Percentiles rank a stretch among this genome's conserved stretches.
Evolutionary conservation across 1,140 invertebrate genomes (phyloP).

Genomic region (Drosophila insularis): DNA sequence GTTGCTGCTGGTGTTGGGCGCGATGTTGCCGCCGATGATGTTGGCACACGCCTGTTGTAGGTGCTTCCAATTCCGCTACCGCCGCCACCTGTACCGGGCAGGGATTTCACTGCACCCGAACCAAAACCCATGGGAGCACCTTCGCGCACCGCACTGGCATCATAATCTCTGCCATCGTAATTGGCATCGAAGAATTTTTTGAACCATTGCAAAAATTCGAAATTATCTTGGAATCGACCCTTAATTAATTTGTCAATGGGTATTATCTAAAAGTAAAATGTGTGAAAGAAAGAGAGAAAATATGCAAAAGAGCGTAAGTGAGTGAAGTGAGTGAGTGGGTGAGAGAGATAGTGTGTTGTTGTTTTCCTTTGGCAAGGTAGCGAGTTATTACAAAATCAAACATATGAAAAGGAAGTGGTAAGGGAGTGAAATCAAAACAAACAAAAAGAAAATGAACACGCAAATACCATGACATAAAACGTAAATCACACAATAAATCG

Average conservation of each 20-base stretch:
- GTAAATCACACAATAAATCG: constrained; percentile 1
- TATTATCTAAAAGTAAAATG: constrained; percentile 89
- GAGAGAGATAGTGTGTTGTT: constrained; percentile 2
- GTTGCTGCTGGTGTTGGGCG: constrained; percentile 83
- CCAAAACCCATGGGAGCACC: constrained; percentile 91
- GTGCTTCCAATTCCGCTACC: constrained; percentile 68
- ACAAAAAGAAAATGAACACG: neutral
- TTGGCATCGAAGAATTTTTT: constrained; percentile 99
- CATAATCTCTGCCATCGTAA: constrained; percentile 96
- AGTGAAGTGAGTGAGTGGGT: constrained; percentile 28
- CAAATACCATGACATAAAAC: neutral
- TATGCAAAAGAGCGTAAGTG: constrained; percentile 54
- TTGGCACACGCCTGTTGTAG: constrained; percentile 57
- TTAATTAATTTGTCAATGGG: constrained; percentile 95
- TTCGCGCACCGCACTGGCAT: constrained; percentile 92
- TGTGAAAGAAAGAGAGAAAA: constrained; percentile 65
- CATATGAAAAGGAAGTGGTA: neutral
- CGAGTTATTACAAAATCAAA: neutral
- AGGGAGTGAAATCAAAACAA: neutral
- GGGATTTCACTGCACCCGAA: constrained; percentile 83
- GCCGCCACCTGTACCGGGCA: constrained; percentile 83
- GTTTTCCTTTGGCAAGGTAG: neutral
- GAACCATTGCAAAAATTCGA: constrained; percentile 99
- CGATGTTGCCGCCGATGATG: constrained; percentile 83
- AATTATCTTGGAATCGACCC: constrained; percentile 98